These are phyloP conservation scores for Stenolophus ochropezus DNA, from an alignment of 2,888 invertebrate species.

Conservation along the genomic window DNA sequence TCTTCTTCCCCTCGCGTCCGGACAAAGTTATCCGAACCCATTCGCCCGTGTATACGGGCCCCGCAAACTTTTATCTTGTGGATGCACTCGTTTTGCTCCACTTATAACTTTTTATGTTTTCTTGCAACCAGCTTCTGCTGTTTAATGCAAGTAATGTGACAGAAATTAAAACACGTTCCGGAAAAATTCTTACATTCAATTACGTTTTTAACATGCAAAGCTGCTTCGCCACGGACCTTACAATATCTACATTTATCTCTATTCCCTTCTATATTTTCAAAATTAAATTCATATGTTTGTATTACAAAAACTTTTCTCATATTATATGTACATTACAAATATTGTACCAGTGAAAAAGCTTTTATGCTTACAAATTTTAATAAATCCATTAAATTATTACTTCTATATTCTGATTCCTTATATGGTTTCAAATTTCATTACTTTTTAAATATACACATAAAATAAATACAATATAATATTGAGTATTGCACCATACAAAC, in stretches of 20 bases:
- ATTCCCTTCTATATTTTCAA: not conserved
- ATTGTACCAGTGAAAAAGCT: not conserved
- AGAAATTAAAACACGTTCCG: constrained; percentile 3
- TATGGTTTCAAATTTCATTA: no score
- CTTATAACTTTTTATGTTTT: constrained; percentile 41
- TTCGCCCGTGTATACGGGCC: constrained; percentile 32
- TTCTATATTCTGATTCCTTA: no score
- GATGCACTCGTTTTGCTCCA: constrained; percentile 36
- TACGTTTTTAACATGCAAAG: not conserved
- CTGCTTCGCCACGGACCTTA: not conserved
- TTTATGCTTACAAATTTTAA: not conserved
- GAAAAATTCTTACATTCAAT: constrained; percentile 4
- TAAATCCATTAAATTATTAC: no score
- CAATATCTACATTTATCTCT: not conserved
- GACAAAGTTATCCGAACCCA: constrained; percentile 53
- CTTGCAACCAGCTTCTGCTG: constrained; percentile 21
- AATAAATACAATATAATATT: no score
- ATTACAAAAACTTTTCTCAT: not conserved
- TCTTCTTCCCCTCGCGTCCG: constrained; percentile 6
- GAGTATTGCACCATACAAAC: no score
- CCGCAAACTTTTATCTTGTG: constrained; percentile 48
- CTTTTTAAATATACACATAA: no score
- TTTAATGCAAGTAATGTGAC: constrained; percentile 38
- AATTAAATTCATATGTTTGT: not conserved
- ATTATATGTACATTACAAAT: not conserved